Evolutionary conservation across 2,113 vertebrate genomes (phyloP), one percentile per base, ranked within the genome.

Genomic region (Scomber japonicus): DNA sequence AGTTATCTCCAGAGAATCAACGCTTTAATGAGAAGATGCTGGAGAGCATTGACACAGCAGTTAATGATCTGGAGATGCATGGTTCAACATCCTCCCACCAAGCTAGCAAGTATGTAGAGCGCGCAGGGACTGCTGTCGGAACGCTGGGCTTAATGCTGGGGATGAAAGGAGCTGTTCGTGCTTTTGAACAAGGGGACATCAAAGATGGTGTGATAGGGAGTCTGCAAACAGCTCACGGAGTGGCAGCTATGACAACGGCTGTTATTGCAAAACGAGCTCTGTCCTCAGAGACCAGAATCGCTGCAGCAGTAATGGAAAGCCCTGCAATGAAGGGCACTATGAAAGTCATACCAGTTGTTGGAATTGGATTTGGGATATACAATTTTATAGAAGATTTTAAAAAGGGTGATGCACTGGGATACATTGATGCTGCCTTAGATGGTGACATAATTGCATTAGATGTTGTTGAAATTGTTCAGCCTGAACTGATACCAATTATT

Each of bases 351-450:
- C 90, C 84, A n/a, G 0, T 86, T 3, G 56, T 69, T 3, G 89
- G 84, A 15, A 64, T 79, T 27, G 88, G 72, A 54, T 88, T 88
- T 62, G 86, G 78, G 27, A 10, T 89, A 16, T 92, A 87, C 65
- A 89, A 2, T 45, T 0, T 84, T 0, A 16, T 5, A 27, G 13
- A 85, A 40, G 86, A 88, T 56, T 45, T 90, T 0, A 0, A 67
- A 1, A 78, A 83, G 59, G 16, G 67, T 4, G 73, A 66, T 24
- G 0, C 68, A 0, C 44, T 81, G 62, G 87, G 88, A 31, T 67
- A 51, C 30, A 55, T 68, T 7, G 84, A 90, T 59, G 84, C 53
- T n/a, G 8, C 0, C 0, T 13, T 86, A 0, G 88, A 92, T 66
- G 0, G 0, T 1, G 0, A 0, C 3, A 80, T 89, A n/a, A 0